Percentiles rank a stretch among this genome's conserved stretches.
These are phyloP conservation scores for Aporophyla nigra DNA, from an alignment of 2,888 invertebrate species.

Conservation along the genomic window DNA sequence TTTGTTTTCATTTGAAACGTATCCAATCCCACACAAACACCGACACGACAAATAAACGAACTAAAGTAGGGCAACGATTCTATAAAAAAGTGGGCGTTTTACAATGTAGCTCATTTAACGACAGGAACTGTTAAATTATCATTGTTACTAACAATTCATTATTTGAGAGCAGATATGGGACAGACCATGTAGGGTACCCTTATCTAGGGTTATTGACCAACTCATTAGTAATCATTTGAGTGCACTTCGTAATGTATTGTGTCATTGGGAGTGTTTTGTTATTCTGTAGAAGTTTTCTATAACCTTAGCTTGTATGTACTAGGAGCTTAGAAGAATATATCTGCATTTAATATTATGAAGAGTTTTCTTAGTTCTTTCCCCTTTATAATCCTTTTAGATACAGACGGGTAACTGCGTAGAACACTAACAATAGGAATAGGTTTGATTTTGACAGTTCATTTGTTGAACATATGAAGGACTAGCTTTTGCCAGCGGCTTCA, in stretches of 20 bases:
- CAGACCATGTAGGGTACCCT: constrained; percentile 8
- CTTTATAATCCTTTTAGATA: neutral
- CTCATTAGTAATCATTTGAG: constrained; percentile 27
- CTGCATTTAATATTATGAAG: neutral
- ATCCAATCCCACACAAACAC: too few species aligned
- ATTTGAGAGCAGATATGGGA: neutral
- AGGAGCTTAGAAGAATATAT: neutral
- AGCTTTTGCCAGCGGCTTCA: too few species aligned
- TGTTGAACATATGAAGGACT: too few species aligned
- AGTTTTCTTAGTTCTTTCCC: neutral
- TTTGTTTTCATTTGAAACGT: too few species aligned
- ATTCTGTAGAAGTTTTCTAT: constrained; percentile 15
- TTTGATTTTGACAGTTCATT: too few species aligned
- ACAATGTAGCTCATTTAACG: constrained; percentile 19
- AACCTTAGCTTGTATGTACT: constrained; percentile 3
- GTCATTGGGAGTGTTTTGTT: constrained; percentile 19
- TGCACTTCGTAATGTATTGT: constrained; percentile 41
- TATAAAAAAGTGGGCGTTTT: constrained; percentile 16
- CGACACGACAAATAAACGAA: neutral
- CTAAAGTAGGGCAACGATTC: constrained; percentile 18
- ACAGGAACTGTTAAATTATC: constrained; percentile 31
- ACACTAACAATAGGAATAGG: too few species aligned
- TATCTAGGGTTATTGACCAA: constrained; percentile 49
- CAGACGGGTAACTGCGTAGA: too few species aligned
- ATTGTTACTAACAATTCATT: neutral